phyloP scores from a whole-genome alignment of 2,888 invertebrate species.

The Rambutsinella grinnellia region DNA sequence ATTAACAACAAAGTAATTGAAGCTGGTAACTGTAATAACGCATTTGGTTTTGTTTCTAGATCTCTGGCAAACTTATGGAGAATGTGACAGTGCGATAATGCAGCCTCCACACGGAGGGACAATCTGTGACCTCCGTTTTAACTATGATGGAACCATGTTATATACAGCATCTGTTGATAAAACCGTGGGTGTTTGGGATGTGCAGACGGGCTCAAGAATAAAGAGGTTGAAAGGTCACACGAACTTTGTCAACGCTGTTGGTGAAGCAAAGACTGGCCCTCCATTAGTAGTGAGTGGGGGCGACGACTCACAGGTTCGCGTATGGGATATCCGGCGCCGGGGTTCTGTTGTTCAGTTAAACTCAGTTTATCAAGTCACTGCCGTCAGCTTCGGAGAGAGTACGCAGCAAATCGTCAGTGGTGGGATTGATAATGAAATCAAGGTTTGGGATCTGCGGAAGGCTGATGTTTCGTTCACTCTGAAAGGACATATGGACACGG shows the following conservation, averaged over 20 bases:
- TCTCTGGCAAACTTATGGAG: slow-evolving; percentile 97
- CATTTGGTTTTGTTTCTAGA: slow-evolving; percentile 68
- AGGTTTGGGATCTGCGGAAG: slow-evolving; percentile 95
- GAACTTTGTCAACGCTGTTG: slow-evolving; percentile 75
- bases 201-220: slow-evolving; percentile 86
- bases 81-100: slow-evolving; percentile 96
- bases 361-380: slow-evolving; percentile 83
- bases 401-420: slow-evolving; percentile 94
- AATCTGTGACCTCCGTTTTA: slow-evolving; percentile 63
- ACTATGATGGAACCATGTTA: slow-evolving; percentile 77
- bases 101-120: slow-evolving; percentile 93
- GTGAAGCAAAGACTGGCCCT: slow-evolving; percentile 85
- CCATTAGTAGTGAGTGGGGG: slow-evolving; percentile 90
- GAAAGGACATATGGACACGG: slow-evolving; percentile 94
- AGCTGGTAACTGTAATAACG: not conserved
- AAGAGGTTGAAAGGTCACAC: slow-evolving; percentile 86
- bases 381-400: slow-evolving; percentile 94
- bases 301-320: slow-evolving; percentile 92
- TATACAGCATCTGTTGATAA: slow-evolving; percentile 95
- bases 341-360: slow-evolving; percentile 77
- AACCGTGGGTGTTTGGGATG: slow-evolving; percentile 95
- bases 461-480: slow-evolving; percentile 86
- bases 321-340: slow-evolving; percentile 93
- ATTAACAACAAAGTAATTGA: not conserved
- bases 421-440: slow-evolving; percentile 97